These are phyloP conservation scores for Nysson spinosus DNA, from an alignment of 2,888 invertebrate species.

Conservation along the genomic window DNA sequence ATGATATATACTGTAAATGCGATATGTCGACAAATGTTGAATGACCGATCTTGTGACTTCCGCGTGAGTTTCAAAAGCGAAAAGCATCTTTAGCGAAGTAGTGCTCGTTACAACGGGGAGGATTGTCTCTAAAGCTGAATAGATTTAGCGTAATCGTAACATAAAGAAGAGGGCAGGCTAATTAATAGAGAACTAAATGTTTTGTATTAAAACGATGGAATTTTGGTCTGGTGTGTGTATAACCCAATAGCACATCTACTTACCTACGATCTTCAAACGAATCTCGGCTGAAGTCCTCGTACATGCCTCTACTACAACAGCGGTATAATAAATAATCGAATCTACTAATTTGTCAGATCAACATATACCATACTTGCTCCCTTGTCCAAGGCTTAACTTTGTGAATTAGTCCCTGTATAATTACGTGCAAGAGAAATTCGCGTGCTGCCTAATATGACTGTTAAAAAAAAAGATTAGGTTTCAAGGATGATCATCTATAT, in stretches of 20 bases:
- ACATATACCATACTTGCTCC: slow-evolving; percentile 64
- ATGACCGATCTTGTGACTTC: too few relatives aligned
- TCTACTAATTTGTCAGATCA: slow-evolving; percentile 60
- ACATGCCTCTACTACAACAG: slow-evolving; percentile 82
- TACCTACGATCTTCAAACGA: slow-evolving; percentile 92
- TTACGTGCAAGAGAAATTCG: slow-evolving; percentile 50
- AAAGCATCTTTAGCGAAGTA: too few relatives aligned
- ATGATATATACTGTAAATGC: too few relatives aligned
- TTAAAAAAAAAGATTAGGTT: slow-evolving; percentile 22
- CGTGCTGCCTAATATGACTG: slow-evolving; percentile 64
- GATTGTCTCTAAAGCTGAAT: neutral
- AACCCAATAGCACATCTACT: slow-evolving; percentile 69
- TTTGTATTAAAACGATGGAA: slow-evolving; percentile 43
- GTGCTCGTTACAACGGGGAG: too few relatives aligned
- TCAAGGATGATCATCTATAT: slow-evolving; percentile 6
- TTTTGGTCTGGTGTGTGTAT: slow-evolving; percentile 59
- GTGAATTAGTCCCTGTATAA: slow-evolving; percentile 69
- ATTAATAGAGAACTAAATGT: slow-evolving; percentile 19
- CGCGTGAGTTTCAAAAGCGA: too few relatives aligned
- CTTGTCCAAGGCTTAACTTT: slow-evolving; percentile 75
- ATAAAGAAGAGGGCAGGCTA: slow-evolving; percentile 48
- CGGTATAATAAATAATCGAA: slow-evolving; percentile 73
- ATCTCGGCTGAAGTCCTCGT: slow-evolving; percentile 93
- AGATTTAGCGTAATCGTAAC: slow-evolving; percentile 19
- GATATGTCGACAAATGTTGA: too few relatives aligned